Evolutionary conservation across 2,888 invertebrate species (phyloP), one percentile per base, ranked within the genome.

Genomic region (Sabellastarte sp.): DNA sequence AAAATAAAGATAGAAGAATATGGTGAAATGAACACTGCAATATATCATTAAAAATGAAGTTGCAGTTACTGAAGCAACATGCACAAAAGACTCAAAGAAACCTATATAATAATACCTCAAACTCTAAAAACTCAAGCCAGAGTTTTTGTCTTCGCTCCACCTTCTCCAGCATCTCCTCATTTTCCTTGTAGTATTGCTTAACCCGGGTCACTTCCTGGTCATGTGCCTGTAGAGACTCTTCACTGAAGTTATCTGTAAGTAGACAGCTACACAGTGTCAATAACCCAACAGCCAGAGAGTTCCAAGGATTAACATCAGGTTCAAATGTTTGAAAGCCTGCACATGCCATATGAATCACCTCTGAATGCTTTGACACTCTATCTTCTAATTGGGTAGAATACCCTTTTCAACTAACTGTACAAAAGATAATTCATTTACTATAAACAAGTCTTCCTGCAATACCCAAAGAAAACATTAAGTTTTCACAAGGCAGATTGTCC

Each of bases 141-240:
- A 92, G 85, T 41, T 88, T 85, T 67, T 89, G 87, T 57, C 92
- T 88, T 56, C 69, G 71, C 4, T 67, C 84, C 24, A 91, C 74
- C 65, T 91, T 80, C n/a, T 78, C 75, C 31, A 84, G 74, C 58
- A 85, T 76, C n/a, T 78, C 73, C 63, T 78, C 70, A 60, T 84
- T 77, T 24, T 77, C 69, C 15, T 79, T 76, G 66, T 82, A 82
- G 66, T 80, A 82, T 2, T 69, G 64, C 61, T 78, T 75, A 68
- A 93, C 85, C 76, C 88, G 89, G 20, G 89, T 88, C 2, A 91
- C 85, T 81, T 95, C 92, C 56, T 89, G 80, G 80, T 95, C 93
- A 77, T 93, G 93, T 28, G 90, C 79, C 0, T 89, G 88, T 20
- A 41, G 41, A 41, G 10, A 15, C 20, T 41, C 41, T 20, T 41